Base-by-base conservation (phyloP, 2,888 invertebrate species). In the Nysson spinosus region DNA sequence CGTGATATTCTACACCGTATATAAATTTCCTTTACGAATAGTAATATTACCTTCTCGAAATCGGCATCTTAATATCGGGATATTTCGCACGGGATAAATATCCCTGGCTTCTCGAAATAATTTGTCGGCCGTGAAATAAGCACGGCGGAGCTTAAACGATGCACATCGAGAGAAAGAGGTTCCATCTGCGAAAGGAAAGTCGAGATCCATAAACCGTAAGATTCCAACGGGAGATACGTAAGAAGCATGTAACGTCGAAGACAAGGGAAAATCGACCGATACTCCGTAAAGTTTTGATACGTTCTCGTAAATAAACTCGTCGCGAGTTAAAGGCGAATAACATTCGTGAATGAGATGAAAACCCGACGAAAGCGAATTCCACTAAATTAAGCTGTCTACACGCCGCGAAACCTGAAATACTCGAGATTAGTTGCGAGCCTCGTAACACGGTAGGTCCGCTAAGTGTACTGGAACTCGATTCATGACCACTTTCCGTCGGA, bases 401-500 rank as follows among this genome's bases (percentile, higher is more conserved):
- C 12, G 19, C 9, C 28, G 5, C 11, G 17, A 22, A 30, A 7
- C 32, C 28, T 4, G 26, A 51, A n/a, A n/a, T 14, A 37, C 35
- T 16, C 32, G 40, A 50, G 39, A 54, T 51, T 55, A 30, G 44
- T 35, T 20, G 17, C 35, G 30, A 20, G 7, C 9, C 17, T 26
- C 44, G 9, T 20, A 40, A 51, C 34, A 32, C 22, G n/a, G 14
- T 32, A 4, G 49, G 24, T 9, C 24, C 35, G 43, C 37, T 19
- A 44, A 56, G 56, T 47, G 61, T 49, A 51, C 49, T 30, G 62
- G 28, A 47, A 35, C 55, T 37, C 61, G 44, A 54, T 52, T 67
- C 64, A 2, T 28, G 3, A 40, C 34, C 50, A 42, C 42, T 58
- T 66, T 35, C 72, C 72, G 72, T 71, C 75, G 75, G 73, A 52